phyloP scores from a whole-genome alignment of 2,797 vertebrate genomes.

The Loris lydekkerianus region DNA sequence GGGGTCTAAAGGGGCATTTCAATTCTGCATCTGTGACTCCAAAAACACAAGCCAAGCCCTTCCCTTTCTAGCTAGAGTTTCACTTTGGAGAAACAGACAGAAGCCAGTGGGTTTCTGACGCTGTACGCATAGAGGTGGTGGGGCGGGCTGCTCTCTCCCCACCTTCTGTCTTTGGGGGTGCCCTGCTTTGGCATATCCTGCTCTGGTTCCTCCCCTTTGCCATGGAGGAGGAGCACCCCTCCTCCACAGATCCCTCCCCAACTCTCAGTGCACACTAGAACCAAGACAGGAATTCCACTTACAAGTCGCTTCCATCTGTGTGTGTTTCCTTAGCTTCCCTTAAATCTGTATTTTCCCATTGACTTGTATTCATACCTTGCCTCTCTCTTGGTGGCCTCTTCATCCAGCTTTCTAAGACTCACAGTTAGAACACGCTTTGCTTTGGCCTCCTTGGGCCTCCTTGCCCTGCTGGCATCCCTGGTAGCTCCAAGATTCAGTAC shows the following conservation, averaged over 20 bases:
- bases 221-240: not conserved
- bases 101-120: not conserved
- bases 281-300: not conserved
- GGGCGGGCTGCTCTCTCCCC: fast-evolving
- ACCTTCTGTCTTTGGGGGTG: too few species aligned
- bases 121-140: not conserved
- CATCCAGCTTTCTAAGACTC: not conserved
- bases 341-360: not conserved
- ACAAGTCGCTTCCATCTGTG: not conserved
- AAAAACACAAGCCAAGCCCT: not conserved
- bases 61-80: not conserved
- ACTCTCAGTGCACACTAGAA: not conserved
- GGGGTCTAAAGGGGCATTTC: not conserved
- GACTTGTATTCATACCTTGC: not conserved
- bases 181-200: not conserved
- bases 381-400: not conserved
- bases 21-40: not conserved
- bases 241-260: not conserved
- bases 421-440: not conserved
- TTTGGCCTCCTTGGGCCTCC: not conserved
- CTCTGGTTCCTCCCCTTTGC: not conserved
- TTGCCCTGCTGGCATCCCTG: not conserved
- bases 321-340: not conserved
- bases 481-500: not conserved
- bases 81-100: not conserved